A percentile compares a stretch with the other conserved stretches of the same genome.
Evolutionary conservation across 2,888 invertebrate genomes (phyloP).

Genomic region (Catonia carolina): DNA sequence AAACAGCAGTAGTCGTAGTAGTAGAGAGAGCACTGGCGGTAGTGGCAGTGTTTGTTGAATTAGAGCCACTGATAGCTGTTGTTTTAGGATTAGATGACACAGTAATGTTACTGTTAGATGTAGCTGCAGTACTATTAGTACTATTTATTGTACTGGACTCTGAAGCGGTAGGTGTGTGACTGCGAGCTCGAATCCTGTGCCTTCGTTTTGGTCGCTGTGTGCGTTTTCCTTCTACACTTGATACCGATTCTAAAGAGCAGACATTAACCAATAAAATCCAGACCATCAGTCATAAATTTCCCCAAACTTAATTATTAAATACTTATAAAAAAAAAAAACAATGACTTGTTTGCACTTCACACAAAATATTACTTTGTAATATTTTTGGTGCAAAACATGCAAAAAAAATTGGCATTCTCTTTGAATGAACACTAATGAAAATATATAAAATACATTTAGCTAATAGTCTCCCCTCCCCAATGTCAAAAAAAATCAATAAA

Average conservation of each 20-base stretch:
- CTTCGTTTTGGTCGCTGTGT: slow-evolving; percentile 44
- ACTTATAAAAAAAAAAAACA: no score
- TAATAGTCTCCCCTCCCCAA: no score
- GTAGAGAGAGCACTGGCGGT: not conserved
- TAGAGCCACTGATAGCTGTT: not conserved
- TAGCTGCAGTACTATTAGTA: slow-evolving; percentile 32
- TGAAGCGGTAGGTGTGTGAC: slow-evolving; percentile 18
- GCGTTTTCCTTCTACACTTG: slow-evolving; percentile 55
- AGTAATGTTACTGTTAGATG: slow-evolving; percentile 24
- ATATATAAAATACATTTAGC: no score
- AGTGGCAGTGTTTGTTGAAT: no score
- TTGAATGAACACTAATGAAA: no score
- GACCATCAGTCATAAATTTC: slow-evolving; percentile 25
- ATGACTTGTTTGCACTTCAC: no score
- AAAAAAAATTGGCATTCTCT: no score
- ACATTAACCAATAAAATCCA: slow-evolving; percentile 36
- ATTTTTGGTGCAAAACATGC: no score
- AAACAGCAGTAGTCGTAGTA: not conserved
- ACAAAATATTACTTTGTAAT: no score
- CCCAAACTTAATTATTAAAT: no score
- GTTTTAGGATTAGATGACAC: not conserved
- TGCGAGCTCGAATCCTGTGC: slow-evolving; percentile 39
- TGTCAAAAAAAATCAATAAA: no score
- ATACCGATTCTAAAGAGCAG: slow-evolving; percentile 48
- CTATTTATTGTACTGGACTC: slow-evolving; percentile 11